phyloP scores from a whole-genome alignment of 2,888 invertebrate genomes.

The Acronicta alni region DNA sequence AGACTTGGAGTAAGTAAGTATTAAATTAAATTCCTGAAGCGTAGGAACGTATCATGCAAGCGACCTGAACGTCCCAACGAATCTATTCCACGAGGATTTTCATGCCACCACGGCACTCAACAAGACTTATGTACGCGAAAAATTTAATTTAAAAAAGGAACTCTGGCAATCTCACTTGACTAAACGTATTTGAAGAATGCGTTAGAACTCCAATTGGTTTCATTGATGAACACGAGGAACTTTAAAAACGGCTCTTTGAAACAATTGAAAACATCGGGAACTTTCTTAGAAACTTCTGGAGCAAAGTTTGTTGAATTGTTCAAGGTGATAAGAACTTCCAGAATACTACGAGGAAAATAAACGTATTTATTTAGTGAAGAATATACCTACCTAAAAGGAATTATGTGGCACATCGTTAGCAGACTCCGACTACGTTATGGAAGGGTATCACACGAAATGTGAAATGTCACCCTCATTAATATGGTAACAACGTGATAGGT shows the following conservation, averaged over 20 bases:
- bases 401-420: slow-evolving; percentile 44
- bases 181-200: slow-evolving; percentile 15
- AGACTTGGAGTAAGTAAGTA: slow-evolving; percentile 38
- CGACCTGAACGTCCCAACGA: slow-evolving; percentile 48
- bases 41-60: slow-evolving; percentile 47
- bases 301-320: slow-evolving; percentile 5
- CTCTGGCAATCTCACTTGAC: slow-evolving; percentile 42
- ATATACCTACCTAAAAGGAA: slow-evolving; percentile 36
- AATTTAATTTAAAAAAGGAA: slow-evolving; percentile 75
- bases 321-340: slow-evolving; percentile 3
- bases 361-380: slow-evolving; percentile 28
- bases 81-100: slow-evolving; percentile 64
- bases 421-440: slow-evolving; percentile 32
- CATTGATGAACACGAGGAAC: slow-evolving; percentile 8
- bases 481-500: slow-evolving; percentile 55
- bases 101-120: slow-evolving; percentile 52
- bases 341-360: slow-evolving; percentile 5
- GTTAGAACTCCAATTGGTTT: slow-evolving; percentile 1
- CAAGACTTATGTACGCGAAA: slow-evolving; percentile 67
- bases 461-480: slow-evolving; percentile 59
- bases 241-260: background rate
- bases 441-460: slow-evolving; percentile 47
- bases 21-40: slow-evolving; percentile 64
- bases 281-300: slow-evolving; percentile 1
- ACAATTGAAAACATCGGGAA: slow-evolving; percentile 5